Evolutionary conservation across 2,113 vertebrate species (phyloP).

Genomic region (Paraplagusia blochii): DNA sequence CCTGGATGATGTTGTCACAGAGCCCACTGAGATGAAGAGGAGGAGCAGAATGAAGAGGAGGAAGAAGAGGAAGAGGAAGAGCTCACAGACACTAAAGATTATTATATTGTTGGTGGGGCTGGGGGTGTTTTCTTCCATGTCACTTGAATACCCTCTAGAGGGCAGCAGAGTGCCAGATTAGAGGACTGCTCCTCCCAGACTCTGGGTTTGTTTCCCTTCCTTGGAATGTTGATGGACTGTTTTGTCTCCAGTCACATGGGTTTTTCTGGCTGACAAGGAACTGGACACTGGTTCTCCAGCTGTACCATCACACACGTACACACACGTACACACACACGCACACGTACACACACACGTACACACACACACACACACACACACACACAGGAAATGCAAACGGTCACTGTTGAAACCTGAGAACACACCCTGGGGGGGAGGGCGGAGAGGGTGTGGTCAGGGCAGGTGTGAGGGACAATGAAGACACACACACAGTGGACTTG

Average conservation of each 20-base stretch:
- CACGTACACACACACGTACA: not conserved
- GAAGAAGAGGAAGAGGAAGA: too few species aligned
- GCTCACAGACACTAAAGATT: too few species aligned
- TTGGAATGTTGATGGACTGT: too few species aligned
- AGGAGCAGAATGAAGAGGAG: too few species aligned
- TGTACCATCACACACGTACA: not conserved
- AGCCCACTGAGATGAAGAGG: conserved; percentile 76
- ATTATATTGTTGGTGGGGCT: too few species aligned
- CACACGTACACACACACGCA: conserved; percentile 10
- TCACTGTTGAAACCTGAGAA: not conserved
- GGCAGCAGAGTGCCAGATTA: too few species aligned
- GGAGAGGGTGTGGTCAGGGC: not conserved
- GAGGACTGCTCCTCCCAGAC: conserved; percentile 1
- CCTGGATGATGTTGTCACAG: conserved; percentile 89
- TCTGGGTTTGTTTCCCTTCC: conserved; percentile 9
- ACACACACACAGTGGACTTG: conserved; percentile 29
- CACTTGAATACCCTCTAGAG: conserved; percentile 33
- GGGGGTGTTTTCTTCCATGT: too few species aligned
- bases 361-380: not conserved
- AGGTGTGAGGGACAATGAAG: not conserved
- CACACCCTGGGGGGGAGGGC: not conserved
- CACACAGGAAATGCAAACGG: not conserved
- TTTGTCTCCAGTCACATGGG: too few species aligned
- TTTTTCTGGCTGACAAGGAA: too few species aligned
- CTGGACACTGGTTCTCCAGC: too few species aligned